Conservation (phyloP, 1,140 invertebrate genomes). For the Eriocheir sinensis region DNA sequence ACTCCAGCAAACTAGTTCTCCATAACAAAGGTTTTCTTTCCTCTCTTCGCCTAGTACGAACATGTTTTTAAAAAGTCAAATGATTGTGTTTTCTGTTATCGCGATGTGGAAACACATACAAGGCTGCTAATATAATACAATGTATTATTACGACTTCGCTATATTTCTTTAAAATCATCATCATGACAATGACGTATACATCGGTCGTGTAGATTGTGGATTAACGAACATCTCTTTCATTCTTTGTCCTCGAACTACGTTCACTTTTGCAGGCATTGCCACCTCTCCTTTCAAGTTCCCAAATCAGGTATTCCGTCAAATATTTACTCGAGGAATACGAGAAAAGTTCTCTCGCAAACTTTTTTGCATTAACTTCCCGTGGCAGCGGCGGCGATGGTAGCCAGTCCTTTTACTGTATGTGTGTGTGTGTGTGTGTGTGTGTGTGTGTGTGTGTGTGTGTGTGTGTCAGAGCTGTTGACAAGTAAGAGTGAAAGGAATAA, state of each 20-base stretch:
- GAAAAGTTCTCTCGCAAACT: background rate
- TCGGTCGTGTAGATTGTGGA: too few species aligned
- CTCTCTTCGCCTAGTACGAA: too few species aligned
- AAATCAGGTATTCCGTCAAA: background rate
- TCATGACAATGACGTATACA: too few species aligned
- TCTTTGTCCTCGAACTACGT: background rate
- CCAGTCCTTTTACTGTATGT: background rate
- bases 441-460: slow-evolving; percentile 15
- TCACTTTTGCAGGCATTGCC: background rate
- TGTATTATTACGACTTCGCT: too few species aligned
- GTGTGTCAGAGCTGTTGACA: background rate
- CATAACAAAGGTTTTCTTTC: too few species aligned
- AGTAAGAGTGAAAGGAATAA: background rate
- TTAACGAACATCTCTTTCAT: too few species aligned
- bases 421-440: slow-evolving; percentile 7
- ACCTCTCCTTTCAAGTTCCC: background rate
- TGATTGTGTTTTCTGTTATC: too few species aligned
- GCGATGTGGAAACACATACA: too few species aligned
- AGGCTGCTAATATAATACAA: too few species aligned
- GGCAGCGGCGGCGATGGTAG: background rate
- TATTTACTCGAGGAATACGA: background rate
- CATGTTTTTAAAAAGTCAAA: too few species aligned
- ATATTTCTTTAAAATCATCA: too few species aligned
- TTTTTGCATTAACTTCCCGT: background rate
- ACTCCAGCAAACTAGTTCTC: too few species aligned